Evolutionary conservation across 2,797 vertebrate genomes (phyloP).

Genomic region (Siniperca undulata): DNA sequence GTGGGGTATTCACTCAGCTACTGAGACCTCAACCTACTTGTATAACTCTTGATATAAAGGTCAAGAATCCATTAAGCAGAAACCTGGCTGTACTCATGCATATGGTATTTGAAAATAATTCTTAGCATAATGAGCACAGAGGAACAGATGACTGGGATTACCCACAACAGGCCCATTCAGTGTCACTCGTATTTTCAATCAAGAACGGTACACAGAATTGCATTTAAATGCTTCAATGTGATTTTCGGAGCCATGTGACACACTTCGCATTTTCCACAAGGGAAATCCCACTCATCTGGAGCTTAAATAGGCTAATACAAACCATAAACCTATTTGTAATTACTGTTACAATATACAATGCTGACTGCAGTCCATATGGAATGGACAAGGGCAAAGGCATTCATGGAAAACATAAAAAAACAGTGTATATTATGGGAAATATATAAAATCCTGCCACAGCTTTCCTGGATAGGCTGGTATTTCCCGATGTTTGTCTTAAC

Average conservation of each 20-base stretch:
- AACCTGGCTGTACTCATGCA: slow-evolving; percentile 26
- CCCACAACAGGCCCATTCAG: slow-evolving; percentile 41
- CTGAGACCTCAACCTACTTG: slow-evolving; percentile 52
- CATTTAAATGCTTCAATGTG: slow-evolving; percentile 27
- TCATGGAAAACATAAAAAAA: slow-evolving; percentile 29
- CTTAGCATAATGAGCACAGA: slow-evolving; percentile 41
- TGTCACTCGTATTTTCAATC: slow-evolving; percentile 35
- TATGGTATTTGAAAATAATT: slow-evolving; percentile 49
- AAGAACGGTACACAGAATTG: slow-evolving; percentile 14
- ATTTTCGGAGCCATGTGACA: slow-evolving; percentile 21
- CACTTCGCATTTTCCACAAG: slow-evolving; percentile 15
- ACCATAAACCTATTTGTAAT: slow-evolving; percentile 43
- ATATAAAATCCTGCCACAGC: slow-evolving; percentile 23
- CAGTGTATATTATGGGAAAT: slow-evolving; percentile 4
- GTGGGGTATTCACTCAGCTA: slow-evolving; percentile 44
- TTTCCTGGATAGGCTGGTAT: slow-evolving; percentile 29
- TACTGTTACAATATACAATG: slow-evolving; percentile 24
- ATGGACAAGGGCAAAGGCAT: neutral
- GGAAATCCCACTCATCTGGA: slow-evolving; percentile 38
- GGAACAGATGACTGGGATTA: slow-evolving; percentile 56
- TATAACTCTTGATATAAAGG: slow-evolving; percentile 68
- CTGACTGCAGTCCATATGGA: slow-evolving; percentile 8
- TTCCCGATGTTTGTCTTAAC: slow-evolving; percentile 57
- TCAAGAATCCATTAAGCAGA: slow-evolving; percentile 62
- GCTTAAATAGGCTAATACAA: slow-evolving; percentile 23